Evolutionary conservation across 2,113 vertebrate genomes (phyloP).

Genomic region (Onychostoma macrolepis): DNA sequence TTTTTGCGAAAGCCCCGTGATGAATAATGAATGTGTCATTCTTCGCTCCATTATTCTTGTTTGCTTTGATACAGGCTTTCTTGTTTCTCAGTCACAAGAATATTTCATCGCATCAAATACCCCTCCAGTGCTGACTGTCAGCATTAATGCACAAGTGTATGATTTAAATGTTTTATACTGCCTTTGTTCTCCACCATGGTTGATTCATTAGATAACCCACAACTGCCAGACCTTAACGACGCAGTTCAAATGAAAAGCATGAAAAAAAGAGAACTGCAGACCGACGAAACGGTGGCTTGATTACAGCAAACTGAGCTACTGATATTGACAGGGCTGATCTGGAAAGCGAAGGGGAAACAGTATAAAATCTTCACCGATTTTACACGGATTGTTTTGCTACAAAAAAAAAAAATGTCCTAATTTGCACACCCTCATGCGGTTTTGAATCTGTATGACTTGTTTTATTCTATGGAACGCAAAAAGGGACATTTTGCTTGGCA

Average conservation of each 20-base stretch:
- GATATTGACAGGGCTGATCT: background rate
- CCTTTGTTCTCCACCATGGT: constrained; percentile 42
- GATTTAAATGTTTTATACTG: constrained; percentile 56
- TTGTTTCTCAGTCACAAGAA: constrained; percentile 59
- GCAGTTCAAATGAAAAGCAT: constrained; percentile 45
- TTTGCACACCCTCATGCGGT: background rate
- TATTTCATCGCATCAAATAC: constrained; percentile 59
- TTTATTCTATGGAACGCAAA: background rate
- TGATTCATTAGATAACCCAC: constrained; percentile 56
- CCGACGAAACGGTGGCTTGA: constrained; percentile 14
- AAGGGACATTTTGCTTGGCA: background rate
- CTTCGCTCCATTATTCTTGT: constrained; percentile 65
- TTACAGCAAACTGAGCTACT: constrained; percentile 28
- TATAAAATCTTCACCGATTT: background rate
- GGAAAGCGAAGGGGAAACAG: background rate
- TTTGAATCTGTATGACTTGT: background rate
- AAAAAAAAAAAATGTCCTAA: background rate
- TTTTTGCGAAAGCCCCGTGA: constrained; percentile 57
- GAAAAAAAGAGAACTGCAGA: constrained; percentile 1
- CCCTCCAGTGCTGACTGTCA: constrained; percentile 63
- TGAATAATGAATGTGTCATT: constrained; percentile 69
- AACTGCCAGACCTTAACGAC: constrained; percentile 47
- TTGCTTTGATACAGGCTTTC: constrained; percentile 62
- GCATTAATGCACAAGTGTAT: constrained; percentile 61
- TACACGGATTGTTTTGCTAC: background rate